Evolutionary conservation across 1,140 invertebrate species (phyloP), one percentile per base, ranked within the genome.

Genomic region (Odontomachus brunneus): DNA sequence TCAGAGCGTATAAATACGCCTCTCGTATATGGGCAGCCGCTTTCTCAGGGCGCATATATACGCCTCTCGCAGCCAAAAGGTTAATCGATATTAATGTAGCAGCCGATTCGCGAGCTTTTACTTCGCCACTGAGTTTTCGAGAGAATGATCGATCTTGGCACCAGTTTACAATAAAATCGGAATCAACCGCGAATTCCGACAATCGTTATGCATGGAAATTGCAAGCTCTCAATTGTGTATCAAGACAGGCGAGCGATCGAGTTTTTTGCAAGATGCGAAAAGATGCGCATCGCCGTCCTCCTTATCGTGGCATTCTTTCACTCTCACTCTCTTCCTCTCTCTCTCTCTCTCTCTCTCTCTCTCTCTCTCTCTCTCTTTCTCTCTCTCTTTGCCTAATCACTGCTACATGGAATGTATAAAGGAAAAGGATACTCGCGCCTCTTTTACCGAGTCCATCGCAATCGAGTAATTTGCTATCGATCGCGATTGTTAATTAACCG

Each of bases 351-450:
- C 62, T 72, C 22, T 60, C 74, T 72, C 22, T 48, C 62, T 55
- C 62, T 44, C 24, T 76, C 12, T n/a, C 53, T 69, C 26, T 33
- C 67, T 49, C 55, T 82, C 33, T 72, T 0, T 29, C 71, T 59
- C 12, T 60, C 55, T 81, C 57, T 62, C 19, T 55, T n/a, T 22
- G 57, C 17, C 26, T 73, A 75, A 74, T 73, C 22, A 75, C 24
- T 60, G 51, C 76, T 88, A 87, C 59, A 44, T 88, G 87, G 87
- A 88, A 88, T 88, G 87, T 87, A 76, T 55, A 84, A 88, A 84
- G 83, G 49, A 87, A 87, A 88, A 87, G 59, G 72, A 82, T 88
- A 82, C 22, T 76, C 51, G 76, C 66, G 66, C 44, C 72, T 84
- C 83, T 22, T n/a, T 48, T 49, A 51, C 3, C 44, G 19, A 74